phyloP scores from a whole-genome alignment of 2,888 invertebrate species.

The Perizoma flavofasciatum region DNA sequence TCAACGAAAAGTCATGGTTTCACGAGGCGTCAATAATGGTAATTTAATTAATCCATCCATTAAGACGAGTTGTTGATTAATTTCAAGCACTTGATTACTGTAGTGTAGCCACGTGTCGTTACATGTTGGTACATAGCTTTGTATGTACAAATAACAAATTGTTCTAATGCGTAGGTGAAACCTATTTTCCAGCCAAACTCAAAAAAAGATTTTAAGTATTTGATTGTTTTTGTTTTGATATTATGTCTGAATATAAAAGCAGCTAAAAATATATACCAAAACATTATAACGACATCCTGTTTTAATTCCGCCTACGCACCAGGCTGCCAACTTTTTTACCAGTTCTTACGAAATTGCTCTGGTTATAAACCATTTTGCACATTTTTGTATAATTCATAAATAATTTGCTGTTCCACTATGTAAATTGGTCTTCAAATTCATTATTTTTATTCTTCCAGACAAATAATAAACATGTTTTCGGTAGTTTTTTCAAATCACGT shows the following conservation, averaged over 20 bases:
- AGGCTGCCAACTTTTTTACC: constrained; percentile 1
- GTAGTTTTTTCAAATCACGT: too few relatives aligned
- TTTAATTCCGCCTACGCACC: constrained; percentile 17
- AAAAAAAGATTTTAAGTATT: too few relatives aligned
- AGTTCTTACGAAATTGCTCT: constrained; percentile 14
- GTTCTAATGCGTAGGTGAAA: too few relatives aligned
- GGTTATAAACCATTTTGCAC: neutral
- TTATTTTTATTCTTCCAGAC: too few relatives aligned
- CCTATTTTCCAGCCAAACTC: too few relatives aligned
- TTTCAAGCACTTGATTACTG: constrained; percentile 6
- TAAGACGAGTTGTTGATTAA: constrained; percentile 13
- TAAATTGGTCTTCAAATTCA: too few relatives aligned
- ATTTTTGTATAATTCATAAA: neutral
- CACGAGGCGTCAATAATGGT: constrained; percentile 14
- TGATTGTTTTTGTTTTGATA: too few relatives aligned
- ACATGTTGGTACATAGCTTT: too few relatives aligned
- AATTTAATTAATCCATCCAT: constrained; percentile 11
- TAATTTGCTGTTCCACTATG: neutral
- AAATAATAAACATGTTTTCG: too few relatives aligned
- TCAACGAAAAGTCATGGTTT: neutral
- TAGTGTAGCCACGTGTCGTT: neutral
- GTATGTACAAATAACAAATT: too few relatives aligned
- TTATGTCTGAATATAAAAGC: too few relatives aligned
- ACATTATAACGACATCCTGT: constrained; percentile 17
- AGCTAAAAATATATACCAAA: neutral